A percentile compares a stretch with the other conserved stretches of the same genome.
phyloP scores from a whole-genome alignment of 1,140 invertebrate species.

The Aphaenogaster floridana region DNA sequence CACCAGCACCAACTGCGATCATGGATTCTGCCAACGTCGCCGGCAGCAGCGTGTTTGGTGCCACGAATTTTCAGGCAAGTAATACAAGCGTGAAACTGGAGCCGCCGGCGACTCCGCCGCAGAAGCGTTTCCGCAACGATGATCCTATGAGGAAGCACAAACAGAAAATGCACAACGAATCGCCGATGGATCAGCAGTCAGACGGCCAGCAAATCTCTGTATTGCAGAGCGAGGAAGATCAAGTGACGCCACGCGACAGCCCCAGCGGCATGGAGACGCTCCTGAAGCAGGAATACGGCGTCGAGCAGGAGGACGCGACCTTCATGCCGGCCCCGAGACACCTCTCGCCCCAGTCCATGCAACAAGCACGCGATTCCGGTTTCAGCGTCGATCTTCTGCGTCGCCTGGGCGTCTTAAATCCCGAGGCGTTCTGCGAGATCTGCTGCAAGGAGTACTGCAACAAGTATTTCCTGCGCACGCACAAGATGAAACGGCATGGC shows the following conservation, averaged over 20 bases:
- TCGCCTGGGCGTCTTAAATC: slow-evolving; percentile 93
- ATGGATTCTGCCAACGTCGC: slow-evolving; percentile 77
- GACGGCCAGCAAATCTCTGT: slow-evolving; percentile 62
- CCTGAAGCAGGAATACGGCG: slow-evolving; percentile 84
- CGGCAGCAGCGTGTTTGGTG: background rate
- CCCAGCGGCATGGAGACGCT: slow-evolving; percentile 82
- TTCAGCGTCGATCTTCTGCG: slow-evolving; percentile 90
- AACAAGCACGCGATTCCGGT: slow-evolving; percentile 89
- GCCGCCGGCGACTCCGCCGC: slow-evolving; percentile 74
- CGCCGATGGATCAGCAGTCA: slow-evolving; percentile 63
- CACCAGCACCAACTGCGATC: slow-evolving; percentile 81
- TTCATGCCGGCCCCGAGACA: slow-evolving; percentile 88
- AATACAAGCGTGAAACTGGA: slow-evolving; percentile 77
- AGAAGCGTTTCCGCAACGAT: slow-evolving; percentile 87
- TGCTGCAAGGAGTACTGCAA: slow-evolving; percentile 98
- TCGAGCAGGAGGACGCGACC: slow-evolving; percentile 88
- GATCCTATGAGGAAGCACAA: slow-evolving; percentile 86
- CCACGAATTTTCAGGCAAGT: slow-evolving; percentile 23
- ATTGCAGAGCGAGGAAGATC: slow-evolving; percentile 67
- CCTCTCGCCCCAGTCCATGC: slow-evolving; percentile 88
- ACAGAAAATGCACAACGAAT: slow-evolving; percentile 84
- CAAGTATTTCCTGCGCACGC: slow-evolving; percentile 97
- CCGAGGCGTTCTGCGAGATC: slow-evolving; percentile 96
- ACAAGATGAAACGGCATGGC: slow-evolving; percentile 95
- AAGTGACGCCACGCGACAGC: slow-evolving; percentile 72